phyloP scores from a whole-genome alignment of 2,113 vertebrate species.

The Microcebus murinus region DNA sequence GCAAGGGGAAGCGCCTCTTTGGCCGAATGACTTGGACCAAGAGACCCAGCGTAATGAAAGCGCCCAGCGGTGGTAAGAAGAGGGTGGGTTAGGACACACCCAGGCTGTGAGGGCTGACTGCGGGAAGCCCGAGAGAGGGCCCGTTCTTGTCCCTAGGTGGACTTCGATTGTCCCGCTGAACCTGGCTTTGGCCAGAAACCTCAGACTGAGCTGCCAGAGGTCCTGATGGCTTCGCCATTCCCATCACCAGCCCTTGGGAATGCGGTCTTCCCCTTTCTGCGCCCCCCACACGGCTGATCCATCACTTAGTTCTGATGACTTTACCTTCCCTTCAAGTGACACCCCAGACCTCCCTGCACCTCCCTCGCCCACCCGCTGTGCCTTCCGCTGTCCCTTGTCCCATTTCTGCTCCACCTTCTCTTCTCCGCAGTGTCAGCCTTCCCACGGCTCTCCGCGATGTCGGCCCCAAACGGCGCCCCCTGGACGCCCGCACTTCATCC shows the following conservation, averaged over 20 bases:
- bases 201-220: background rate
- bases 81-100: background rate
- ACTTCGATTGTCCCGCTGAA: background rate
- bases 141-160: no score
- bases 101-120: background rate
- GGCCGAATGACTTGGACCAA: background rate
- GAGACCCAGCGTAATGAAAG: accelerated
- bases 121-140: background rate
- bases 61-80: background rate
- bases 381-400: no score
- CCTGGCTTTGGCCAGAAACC: no score
- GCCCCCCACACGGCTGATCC: background rate
- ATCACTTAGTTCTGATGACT: background rate
- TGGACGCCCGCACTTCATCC: no score
- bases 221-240: background rate
- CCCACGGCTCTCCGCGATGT: no score
- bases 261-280: background rate
- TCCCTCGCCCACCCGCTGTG: no score
- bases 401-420: background rate
- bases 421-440: no score
- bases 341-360: background rate
- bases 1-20: background rate
- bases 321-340: background rate
- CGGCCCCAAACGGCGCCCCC: no score
- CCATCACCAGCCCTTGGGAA: background rate